phyloP scores from a whole-genome alignment of 2,113 vertebrate genomes.

The Polypterus senegalus region DNA sequence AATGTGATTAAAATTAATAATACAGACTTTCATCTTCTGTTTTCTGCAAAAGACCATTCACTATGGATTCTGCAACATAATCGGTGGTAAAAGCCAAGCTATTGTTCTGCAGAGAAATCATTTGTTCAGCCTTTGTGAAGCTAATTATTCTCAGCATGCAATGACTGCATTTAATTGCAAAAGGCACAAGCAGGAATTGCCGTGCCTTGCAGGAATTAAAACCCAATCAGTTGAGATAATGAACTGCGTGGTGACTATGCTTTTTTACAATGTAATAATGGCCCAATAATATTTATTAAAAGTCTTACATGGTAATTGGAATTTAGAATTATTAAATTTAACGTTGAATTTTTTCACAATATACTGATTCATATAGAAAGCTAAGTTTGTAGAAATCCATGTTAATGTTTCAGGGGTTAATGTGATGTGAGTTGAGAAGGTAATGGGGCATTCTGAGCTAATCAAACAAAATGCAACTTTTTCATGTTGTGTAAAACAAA shows the following conservation, averaged over 20 bases:
- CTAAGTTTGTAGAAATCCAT: constrained; percentile 32
- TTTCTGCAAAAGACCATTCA: constrained; percentile 20
- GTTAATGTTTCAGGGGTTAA: constrained; percentile 21
- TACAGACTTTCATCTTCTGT: constrained; percentile 8
- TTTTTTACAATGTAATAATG: constrained; percentile 34
- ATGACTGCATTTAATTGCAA: constrained; percentile 37
- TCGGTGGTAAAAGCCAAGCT: constrained; percentile 25
- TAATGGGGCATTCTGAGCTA: constrained; percentile 26
- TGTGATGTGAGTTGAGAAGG: constrained; percentile 19
- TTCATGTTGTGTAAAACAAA: constrained; percentile 17
- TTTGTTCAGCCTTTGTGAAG: constrained; percentile 37
- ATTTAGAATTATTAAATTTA: constrained; percentile 1
- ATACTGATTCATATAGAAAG: constrained; percentile 30
- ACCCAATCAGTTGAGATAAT: constrained; percentile 49
- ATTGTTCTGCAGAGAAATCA: constrained; percentile 32
- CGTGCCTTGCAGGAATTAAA: constrained; percentile 45
- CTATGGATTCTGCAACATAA: constrained; percentile 20
- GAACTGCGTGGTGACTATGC: constrained; percentile 36
- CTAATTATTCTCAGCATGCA: constrained; percentile 46
- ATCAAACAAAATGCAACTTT: constrained; percentile 11
- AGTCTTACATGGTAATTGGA: constrained; percentile 7
- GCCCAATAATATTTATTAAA: constrained; percentile 3
- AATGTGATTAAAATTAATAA: constrained; percentile 30
- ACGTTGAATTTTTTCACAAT: background rate
- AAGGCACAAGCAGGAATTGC: constrained; percentile 29